Percentiles rank a stretch among this genome's conserved stretches.
Evolutionary conservation across 2,113 vertebrate genomes (phyloP).

Genomic region (Oncorhynchus clarkii): DNA sequence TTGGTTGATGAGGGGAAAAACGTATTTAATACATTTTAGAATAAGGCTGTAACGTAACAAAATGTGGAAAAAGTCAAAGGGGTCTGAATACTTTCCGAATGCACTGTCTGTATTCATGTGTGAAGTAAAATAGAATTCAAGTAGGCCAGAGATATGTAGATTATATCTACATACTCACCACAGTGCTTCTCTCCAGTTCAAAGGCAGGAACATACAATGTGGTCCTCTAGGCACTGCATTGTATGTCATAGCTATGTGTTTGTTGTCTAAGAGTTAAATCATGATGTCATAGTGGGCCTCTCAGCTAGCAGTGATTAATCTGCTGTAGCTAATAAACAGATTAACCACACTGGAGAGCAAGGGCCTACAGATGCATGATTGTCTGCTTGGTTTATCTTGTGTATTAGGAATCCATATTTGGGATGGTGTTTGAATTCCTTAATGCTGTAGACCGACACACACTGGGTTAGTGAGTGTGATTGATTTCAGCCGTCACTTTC

Average conservation of each 20-base stretch:
- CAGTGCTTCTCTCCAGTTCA: no score
- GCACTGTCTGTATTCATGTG: no score
- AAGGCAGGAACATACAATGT: no score
- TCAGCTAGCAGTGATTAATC: constrained; percentile 8
- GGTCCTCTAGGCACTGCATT: no score
- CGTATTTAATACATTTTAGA: no score
- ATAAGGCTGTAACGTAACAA: no score
- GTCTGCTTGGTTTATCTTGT: neutral
- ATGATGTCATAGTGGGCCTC: neutral
- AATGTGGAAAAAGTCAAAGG: no score
- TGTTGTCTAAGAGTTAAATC: neutral
- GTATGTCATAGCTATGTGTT: neutral
- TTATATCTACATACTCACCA: no score
- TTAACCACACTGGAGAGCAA: neutral
- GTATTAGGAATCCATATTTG: neutral
- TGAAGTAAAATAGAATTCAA: neutral
- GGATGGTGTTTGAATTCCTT: neutral
- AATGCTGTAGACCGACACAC: neutral
- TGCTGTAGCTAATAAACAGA: neutral
- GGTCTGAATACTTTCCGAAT: no score
- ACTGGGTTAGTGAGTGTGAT: no score
- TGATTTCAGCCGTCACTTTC: no score
- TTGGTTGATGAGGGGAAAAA: no score
- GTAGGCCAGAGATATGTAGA: neutral
- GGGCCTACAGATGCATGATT: neutral